phyloP scores from a whole-genome alignment of 1,140 invertebrate species.

The Chironomus tepperi region DNA sequence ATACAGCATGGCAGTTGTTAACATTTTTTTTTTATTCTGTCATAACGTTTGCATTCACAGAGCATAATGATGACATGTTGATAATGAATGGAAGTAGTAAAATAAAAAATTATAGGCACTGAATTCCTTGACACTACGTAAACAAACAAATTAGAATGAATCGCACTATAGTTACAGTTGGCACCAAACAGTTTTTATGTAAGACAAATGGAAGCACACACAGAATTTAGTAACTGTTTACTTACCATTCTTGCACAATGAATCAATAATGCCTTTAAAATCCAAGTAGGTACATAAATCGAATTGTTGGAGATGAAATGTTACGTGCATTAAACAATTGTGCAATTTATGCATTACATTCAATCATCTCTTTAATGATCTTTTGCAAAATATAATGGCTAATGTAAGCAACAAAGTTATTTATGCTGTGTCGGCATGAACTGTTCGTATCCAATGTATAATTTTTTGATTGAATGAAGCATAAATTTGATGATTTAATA shows the following conservation, averaged over 20 bases:
- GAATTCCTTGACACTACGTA: slow-evolving; percentile 5
- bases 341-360: neutral
- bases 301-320: slow-evolving; percentile 13
- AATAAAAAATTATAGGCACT: neutral
- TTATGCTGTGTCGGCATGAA: neutral
- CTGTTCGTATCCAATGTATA: neutral
- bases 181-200: neutral
- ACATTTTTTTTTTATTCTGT: too few relatives aligned
- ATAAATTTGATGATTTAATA: neutral
- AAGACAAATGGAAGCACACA: neutral
- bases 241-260: neutral
- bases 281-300: neutral
- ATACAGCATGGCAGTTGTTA: neutral
- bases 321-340: neutral
- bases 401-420: neutral
- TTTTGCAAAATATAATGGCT: neutral
- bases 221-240: neutral
- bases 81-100: neutral
- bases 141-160: neutral
- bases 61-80: neutral
- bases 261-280: neutral
- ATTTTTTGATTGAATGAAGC: neutral
- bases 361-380: neutral
- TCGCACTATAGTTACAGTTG: neutral
- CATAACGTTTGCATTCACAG: neutral